Evolutionary conservation across 1,140 invertebrate species (phyloP).

Genomic region (Nasonia vitripennis): DNA sequence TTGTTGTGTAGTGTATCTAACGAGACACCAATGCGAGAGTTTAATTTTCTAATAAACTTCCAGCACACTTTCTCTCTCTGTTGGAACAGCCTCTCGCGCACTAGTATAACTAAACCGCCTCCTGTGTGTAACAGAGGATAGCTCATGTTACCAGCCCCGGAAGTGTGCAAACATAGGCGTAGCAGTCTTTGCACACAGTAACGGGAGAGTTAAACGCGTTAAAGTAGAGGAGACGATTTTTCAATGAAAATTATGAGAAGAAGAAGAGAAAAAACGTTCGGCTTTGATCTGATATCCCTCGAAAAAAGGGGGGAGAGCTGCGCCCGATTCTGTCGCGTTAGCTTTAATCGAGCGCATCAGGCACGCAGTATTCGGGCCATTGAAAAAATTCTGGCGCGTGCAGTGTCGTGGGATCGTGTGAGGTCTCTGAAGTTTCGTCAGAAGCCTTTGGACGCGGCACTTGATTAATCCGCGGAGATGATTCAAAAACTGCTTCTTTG

Average conservation of each 20-base stretch:
- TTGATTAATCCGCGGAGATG: neutral
- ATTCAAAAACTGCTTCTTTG: neutral
- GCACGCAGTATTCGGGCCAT: neutral
- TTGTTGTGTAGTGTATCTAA: too few relatives aligned
- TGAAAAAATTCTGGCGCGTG: neutral
- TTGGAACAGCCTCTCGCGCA: neutral
- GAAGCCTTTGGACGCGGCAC: neutral
- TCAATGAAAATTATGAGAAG: too few relatives aligned
- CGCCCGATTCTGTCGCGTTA: conserved; percentile 1
- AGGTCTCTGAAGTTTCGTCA: neutral
- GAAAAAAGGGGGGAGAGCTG: neutral
- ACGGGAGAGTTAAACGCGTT: too few relatives aligned
- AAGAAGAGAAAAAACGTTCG: neutral
- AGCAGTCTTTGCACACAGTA: too few relatives aligned
- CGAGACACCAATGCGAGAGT: neutral
- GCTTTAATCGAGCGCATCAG: conserved; percentile 30
- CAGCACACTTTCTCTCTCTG: neutral
- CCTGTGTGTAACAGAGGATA: neutral
- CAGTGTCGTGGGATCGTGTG: neutral
- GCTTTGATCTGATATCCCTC: too few relatives aligned
- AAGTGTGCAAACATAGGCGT: neutral
- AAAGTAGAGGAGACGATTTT: too few relatives aligned
- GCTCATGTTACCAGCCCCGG: neutral
- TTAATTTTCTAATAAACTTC: neutral
- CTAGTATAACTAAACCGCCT: neutral